Conservation (phyloP, 2,113 vertebrate species). For the Calcarius ornatus region DNA sequence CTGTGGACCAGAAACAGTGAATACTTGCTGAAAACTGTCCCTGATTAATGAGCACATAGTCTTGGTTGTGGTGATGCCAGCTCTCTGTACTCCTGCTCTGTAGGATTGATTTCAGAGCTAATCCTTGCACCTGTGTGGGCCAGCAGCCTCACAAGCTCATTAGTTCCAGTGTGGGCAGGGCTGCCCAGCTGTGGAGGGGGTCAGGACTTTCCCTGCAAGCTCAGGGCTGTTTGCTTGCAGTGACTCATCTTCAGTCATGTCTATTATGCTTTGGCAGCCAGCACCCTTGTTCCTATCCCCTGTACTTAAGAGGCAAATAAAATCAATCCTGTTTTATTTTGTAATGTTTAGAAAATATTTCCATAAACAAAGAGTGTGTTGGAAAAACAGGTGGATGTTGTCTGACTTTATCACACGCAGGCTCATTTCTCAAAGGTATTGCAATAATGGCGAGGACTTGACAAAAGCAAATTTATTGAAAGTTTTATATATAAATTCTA, state of each 20-base stretch:
- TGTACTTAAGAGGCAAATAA: background rate
- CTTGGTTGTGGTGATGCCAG: background rate
- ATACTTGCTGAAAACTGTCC: conserved; percentile 6
- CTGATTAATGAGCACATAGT: background rate
- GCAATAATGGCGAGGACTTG: background rate
- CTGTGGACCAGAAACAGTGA: background rate
- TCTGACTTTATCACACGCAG: background rate
- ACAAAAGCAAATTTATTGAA: conserved; percentile 12
- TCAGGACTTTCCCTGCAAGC: background rate
- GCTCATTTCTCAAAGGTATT: background rate
- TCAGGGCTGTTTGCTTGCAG: background rate
- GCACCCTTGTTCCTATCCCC: background rate
- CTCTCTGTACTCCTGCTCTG: background rate
- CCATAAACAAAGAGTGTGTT: background rate
- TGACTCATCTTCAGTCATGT: background rate
- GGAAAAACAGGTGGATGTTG: background rate
- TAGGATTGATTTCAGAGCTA: conserved; percentile 1
- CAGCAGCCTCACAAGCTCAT: background rate
- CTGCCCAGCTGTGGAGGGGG: background rate
- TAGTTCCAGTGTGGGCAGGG: background rate
- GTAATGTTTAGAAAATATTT: conserved; percentile 17
- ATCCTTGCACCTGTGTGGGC: conserved; percentile 12
- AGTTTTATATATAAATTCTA: background rate
- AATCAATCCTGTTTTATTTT: background rate
- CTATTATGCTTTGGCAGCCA: background rate